Conservation (phyloP, 2,113 vertebrate species). For the Onychorhynchus coronatus region DNA sequence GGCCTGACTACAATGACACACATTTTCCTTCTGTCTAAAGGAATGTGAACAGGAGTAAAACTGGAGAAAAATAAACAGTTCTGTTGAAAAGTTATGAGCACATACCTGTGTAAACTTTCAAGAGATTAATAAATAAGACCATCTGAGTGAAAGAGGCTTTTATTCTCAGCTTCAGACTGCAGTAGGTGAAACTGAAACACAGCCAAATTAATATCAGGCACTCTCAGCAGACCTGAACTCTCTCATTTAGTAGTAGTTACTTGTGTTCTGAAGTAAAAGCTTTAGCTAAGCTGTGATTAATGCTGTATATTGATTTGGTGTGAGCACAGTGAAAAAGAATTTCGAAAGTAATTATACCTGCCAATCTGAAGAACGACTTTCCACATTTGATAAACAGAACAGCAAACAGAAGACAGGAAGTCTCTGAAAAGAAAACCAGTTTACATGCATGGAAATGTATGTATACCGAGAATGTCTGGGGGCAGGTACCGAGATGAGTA, state of each 20-base stretch:
- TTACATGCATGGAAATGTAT: neutral
- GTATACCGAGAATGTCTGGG: neutral
- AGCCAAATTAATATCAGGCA: constrained; percentile 34
- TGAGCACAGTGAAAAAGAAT: neutral
- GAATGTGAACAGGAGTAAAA: constrained; percentile 18
- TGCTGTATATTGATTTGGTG: neutral
- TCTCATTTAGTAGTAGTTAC: neutral
- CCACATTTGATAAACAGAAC: neutral
- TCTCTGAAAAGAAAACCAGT: neutral
- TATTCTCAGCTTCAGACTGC: constrained; percentile 40
- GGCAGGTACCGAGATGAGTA: neutral
- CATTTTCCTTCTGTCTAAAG: constrained; percentile 10
- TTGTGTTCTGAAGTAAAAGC: neutral
- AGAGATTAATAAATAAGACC: constrained; percentile 40
- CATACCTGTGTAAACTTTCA: constrained; percentile 49
- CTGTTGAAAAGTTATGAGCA: constrained; percentile 13
- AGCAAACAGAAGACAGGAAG: neutral
- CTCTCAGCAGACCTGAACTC: neutral
- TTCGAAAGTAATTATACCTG: neutral
- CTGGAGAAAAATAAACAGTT: constrained; percentile 37
- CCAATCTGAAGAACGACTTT: neutral
- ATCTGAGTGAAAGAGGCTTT: constrained; percentile 45
- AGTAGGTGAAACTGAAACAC: constrained; percentile 7
- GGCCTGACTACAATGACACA: neutral
- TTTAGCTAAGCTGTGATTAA: neutral